Evolutionary conservation across 1,140 invertebrate genomes (phyloP), one percentile per base, ranked within the genome.

Genomic region (Drosophila prosaltans): DNA sequence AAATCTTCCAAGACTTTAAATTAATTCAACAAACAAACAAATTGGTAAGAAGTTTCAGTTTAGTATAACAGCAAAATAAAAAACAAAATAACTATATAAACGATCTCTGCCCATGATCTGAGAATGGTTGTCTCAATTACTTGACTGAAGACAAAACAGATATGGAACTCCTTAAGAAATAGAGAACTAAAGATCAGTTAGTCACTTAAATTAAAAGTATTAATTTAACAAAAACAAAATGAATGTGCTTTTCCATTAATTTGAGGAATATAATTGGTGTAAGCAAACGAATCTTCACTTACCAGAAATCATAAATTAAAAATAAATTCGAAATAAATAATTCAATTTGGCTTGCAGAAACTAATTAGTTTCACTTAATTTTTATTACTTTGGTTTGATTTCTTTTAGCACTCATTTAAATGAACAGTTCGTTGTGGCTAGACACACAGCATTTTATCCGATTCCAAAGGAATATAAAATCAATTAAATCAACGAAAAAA

Each of bases 191-290:
- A 36, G 32, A 36, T 36, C 32, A 36, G 36, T 79, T 78, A 78
- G 76, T 78, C 69, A 79, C 59, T 79, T 78, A 74, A 40, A 78
- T 79, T 55, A 51, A 7, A 4, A 65, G 61, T 79, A 69, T 78
- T 78, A 78, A 68, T 74, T 28, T 9, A 51, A 51, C 45, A 51
- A 40, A 11, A 9, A 40, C 0, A 10, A 40, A 40, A 40, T 51
- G 45, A 51, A 51, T 26, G 16, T 59, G 57, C 32, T 40, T 39
- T 59, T 39, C 10, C 9, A 36, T 39, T 54, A 45, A 45, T 54
- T 54, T 36, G 0, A 5, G 32, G 32, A 1, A 6, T 36, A 4
- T 3, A 36, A 36, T 54, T 30, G 36, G 16, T 7, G 8, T 36
- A 58, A 36, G 30, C 40, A 39, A 45, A 36, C 9, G n/a, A 3